phyloP scores from a whole-genome alignment of 2,888 invertebrate species.

The Sipha maydis region DNA sequence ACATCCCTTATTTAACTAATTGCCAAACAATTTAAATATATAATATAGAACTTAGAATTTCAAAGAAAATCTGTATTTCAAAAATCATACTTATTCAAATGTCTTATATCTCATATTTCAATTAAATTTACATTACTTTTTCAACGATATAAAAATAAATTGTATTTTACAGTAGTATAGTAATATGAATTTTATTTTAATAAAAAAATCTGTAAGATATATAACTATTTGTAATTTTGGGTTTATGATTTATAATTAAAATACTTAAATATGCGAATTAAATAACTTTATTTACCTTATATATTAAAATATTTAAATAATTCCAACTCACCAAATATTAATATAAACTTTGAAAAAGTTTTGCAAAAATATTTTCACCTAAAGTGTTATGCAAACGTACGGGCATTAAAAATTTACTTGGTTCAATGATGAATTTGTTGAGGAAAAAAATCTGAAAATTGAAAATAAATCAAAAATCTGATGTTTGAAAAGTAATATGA shows the following conservation, averaged over 20 bases:
- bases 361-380: constrained; percentile 5
- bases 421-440: background rate
- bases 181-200: too few relatives aligned
- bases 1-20: too few relatives aligned
- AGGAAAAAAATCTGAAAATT: background rate
- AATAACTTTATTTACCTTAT: constrained; percentile 17
- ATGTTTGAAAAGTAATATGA: constrained; percentile 9
- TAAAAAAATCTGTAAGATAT: too few relatives aligned
- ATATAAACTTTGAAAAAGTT: constrained; percentile 36
- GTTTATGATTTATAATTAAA: background rate
- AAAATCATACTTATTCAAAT: background rate
- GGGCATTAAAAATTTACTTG: background rate
- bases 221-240: background rate
- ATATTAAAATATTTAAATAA: background rate
- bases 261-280: background rate
- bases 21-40: too few relatives aligned
- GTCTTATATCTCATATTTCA: background rate
- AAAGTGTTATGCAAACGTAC: background rate
- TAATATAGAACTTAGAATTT: too few relatives aligned
- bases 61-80: too few relatives aligned
- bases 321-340: constrained; percentile 25
- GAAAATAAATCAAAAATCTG: constrained; percentile 5
- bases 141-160: background rate
- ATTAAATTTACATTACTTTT: background rate
- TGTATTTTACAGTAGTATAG: background rate